Conservation (phyloP, 2,797 vertebrate species). For the Alcedo quadribrachys region DNA sequence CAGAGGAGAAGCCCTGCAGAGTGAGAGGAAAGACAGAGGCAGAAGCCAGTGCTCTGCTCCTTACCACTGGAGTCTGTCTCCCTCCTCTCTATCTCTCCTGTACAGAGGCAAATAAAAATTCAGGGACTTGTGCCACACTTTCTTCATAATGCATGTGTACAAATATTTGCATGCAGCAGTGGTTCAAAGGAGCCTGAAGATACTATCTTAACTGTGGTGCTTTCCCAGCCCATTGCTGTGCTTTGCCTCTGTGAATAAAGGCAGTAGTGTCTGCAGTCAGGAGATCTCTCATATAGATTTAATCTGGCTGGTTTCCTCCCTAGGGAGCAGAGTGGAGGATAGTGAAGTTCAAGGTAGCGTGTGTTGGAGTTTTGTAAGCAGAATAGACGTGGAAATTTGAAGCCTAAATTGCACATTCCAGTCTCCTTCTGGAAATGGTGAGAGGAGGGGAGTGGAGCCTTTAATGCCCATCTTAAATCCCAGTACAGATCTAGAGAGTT, state of each 20-base stretch:
- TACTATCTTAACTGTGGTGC: slow-evolving; percentile 61
- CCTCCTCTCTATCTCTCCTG: neutral
- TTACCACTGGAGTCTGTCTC: neutral
- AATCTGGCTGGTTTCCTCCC: slow-evolving; percentile 61
- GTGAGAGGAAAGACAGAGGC: neutral
- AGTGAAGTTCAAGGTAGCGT: slow-evolving; percentile 15
- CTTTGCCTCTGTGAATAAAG: slow-evolving; percentile 64
- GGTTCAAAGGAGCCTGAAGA: slow-evolving; percentile 64
- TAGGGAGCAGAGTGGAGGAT: slow-evolving; percentile 41
- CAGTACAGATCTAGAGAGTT: neutral
- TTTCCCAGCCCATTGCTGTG: slow-evolving; percentile 57
- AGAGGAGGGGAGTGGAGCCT: slow-evolving; percentile 17
- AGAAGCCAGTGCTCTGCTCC: neutral
- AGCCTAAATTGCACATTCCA: slow-evolving; percentile 50
- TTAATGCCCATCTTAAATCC: slow-evolving; percentile 13
- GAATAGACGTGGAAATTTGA: slow-evolving; percentile 58
- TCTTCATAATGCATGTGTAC: slow-evolving; percentile 50
- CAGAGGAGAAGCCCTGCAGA: neutral
- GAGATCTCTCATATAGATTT: slow-evolving; percentile 64
- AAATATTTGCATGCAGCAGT: slow-evolving; percentile 66
- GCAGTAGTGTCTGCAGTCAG: slow-evolving; percentile 57
- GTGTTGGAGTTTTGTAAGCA: slow-evolving; percentile 59
- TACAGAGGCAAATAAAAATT: slow-evolving; percentile 32
- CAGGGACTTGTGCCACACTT: slow-evolving; percentile 45
- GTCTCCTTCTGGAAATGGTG: slow-evolving; percentile 19